Evolutionary conservation across 2,113 vertebrate genomes (phyloP), one percentile per base, ranked within the genome.

Genomic region (Catharus fuscescens): DNA sequence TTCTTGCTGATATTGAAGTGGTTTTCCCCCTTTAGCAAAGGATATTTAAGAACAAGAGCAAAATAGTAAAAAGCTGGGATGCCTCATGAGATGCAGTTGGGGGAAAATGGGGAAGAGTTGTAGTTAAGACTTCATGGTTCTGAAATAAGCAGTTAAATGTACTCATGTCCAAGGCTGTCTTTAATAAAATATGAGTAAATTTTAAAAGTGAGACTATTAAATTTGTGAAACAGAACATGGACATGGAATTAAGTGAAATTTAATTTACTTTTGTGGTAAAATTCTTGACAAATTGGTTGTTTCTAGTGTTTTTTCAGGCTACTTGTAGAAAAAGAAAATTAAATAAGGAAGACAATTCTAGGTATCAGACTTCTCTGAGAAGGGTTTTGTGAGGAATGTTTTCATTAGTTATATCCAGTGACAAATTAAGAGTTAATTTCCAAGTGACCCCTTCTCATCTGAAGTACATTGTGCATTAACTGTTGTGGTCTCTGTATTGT

Each of bases 21-120:
- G 62, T 94, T 96, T 95, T 83, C 9, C 38, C 67, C 61, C 47
- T 86, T 69, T 93, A 80, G 42, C 59, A 34, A 93, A 92, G 90
- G 90, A 62, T 96, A 56, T 95, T 97, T 96, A 90, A 94, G 94
- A 92, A 80, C 86, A 93, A 85, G 76, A 90, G 92, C 64, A 80
- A 96, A 97, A 95, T 80, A 90, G 20, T 95, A 67, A 97, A 94
- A 80, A 95, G 80, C 88, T 74, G 81, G 65, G 60, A 29, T 80
- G 44, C 59, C 64, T 78, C 79, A 57, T 83, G 71, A 84, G 91
- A 57, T 83, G 76, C 29, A 91, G 29, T 16, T 78, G 70, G 78
- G 88, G 92, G 34, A 38, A 60, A 61, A 52, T 19, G 28, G 62
- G 84, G 65, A 15, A 92, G 60, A 90, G 24, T 19, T 79, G 1